Conservation (phyloP, 2,888 invertebrate species). For the Drosophila kambysellisi region DNA sequence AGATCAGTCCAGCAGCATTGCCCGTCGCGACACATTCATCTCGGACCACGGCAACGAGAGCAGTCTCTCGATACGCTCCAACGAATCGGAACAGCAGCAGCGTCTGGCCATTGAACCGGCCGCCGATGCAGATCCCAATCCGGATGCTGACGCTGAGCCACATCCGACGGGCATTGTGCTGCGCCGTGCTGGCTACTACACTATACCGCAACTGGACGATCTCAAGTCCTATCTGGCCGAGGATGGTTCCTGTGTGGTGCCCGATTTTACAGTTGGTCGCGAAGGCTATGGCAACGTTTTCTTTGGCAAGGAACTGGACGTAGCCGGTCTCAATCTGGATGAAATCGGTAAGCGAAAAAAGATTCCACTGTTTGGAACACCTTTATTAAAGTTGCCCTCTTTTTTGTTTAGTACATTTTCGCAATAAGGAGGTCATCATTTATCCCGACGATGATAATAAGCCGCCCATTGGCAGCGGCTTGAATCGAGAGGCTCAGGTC, state of each 20-base stretch:
- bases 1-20: conserved; percentile 67
- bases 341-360: conserved; percentile 88
- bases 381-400: neutral
- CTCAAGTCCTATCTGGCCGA: conserved; percentile 91
- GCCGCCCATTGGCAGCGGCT: conserved; percentile 93
- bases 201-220: conserved; percentile 93
- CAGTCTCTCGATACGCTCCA: conserved; percentile 69
- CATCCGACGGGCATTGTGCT: conserved; percentile 92
- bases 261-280: conserved; percentile 95
- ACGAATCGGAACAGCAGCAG: conserved; percentile 61
- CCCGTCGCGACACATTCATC: conserved; percentile 66
- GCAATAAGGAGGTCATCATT: conserved; percentile 97
- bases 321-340: conserved; percentile 94
- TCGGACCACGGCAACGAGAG: conserved; percentile 78
- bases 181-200: conserved; percentile 94
- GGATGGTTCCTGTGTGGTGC: conserved; percentile 91
- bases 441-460: conserved; percentile 96
- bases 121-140: conserved; percentile 5
- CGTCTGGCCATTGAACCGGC: conserved; percentile 61
- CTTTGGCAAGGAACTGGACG: conserved; percentile 93
- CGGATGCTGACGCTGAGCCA: conserved; percentile 60
- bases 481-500: conserved; percentile 96
- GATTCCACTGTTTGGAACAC: neutral
- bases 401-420: conserved; percentile 90
- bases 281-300: conserved; percentile 95